Conservation (phyloP, 2,113 vertebrate genomes). For the Sylvilagus bachmani region DNA sequence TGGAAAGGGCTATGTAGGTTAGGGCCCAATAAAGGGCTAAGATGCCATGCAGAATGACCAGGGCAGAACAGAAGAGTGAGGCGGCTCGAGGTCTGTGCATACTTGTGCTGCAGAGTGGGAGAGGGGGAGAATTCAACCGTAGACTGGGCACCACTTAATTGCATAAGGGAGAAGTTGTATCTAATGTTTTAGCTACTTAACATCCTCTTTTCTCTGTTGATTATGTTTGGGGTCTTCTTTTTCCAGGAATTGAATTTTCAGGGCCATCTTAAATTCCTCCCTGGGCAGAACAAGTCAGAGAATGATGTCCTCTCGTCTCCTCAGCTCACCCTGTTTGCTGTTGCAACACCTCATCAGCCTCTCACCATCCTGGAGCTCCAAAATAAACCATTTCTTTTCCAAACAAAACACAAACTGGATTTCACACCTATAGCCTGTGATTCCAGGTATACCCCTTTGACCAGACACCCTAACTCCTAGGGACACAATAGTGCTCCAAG, state of each 20-base stretch:
- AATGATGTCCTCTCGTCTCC: slow-evolving; percentile 66
- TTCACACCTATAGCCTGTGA: slow-evolving; percentile 88
- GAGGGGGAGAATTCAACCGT: no score
- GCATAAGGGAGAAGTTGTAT: neutral
- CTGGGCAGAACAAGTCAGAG: slow-evolving; percentile 83
- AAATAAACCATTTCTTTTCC: slow-evolving; percentile 88
- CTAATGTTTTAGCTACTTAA: neutral
- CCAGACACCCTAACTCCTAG: neutral
- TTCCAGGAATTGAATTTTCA: slow-evolving; percentile 89
- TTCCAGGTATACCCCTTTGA: slow-evolving; percentile 82
- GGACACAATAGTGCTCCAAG: neutral
- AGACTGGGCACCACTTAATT: neutral
- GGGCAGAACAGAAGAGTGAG: neutral
- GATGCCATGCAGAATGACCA: neutral
- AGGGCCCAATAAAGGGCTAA: neutral
- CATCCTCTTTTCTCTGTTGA: neutral
- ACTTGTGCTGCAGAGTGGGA: neutral
- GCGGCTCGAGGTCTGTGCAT: neutral
- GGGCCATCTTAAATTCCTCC: slow-evolving; percentile 88
- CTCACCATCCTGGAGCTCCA: slow-evolving; percentile 89
- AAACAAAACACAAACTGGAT: slow-evolving; percentile 91
- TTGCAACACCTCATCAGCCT: slow-evolving; percentile 87
- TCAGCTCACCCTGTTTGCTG: slow-evolving; percentile 87
- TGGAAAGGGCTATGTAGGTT: neutral
- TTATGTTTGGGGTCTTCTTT: neutral